Conservation (phyloP, 1,140 invertebrate species). For the Papilio polytes region DNA sequence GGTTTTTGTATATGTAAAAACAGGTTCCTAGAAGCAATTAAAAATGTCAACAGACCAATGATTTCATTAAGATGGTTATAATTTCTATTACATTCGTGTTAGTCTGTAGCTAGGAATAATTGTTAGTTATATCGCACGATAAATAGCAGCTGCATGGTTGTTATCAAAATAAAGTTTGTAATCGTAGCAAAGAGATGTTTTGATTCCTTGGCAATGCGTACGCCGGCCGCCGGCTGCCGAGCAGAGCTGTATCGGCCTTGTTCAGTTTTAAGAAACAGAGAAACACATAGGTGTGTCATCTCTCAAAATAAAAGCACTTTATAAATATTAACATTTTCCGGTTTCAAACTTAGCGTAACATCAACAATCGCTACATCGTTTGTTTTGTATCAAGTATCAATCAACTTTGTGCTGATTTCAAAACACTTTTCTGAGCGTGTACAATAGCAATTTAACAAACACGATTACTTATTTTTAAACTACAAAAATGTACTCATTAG, state of each 20-base stretch:
- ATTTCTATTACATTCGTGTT: not conserved
- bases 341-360: slow-evolving; percentile 33
- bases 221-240: slow-evolving; percentile 17
- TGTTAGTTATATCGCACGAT: not conserved
- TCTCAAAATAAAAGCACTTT: slow-evolving; percentile 52
- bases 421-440: not conserved
- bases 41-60: not conserved
- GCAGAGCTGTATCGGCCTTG: slow-evolving; percentile 45
- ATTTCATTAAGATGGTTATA: not conserved
- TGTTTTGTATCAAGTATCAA: slow-evolving; percentile 28
- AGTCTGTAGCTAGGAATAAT: not conserved
- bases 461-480: no score
- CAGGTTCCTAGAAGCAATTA: not conserved
- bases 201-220: slow-evolving; percentile 25
- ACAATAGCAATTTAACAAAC: no score
- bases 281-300: slow-evolving; percentile 51
- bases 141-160: slow-evolving; percentile 3
- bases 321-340: slow-evolving; percentile 46
- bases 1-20: not conserved
- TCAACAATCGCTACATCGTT: not conserved
- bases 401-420: not conserved
- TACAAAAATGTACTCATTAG: no score
- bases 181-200: slow-evolving; percentile 33
- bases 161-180: slow-evolving; percentile 34
- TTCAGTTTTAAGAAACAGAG: slow-evolving; percentile 52